Evolutionary conservation across 2,797 vertebrate genomes (phyloP).

Genomic region (Monodelphis domestica): DNA sequence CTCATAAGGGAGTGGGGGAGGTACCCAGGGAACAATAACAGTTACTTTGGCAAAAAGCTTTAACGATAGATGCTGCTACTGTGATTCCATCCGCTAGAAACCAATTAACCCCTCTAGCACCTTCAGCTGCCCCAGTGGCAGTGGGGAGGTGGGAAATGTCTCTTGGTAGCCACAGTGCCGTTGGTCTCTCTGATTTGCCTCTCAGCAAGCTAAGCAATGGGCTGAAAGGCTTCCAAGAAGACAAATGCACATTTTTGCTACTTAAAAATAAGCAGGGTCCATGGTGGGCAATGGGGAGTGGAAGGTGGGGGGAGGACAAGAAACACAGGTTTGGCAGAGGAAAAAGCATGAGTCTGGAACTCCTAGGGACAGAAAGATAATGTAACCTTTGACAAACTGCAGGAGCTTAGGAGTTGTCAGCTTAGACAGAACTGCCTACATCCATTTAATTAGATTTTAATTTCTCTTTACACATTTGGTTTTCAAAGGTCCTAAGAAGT

Average conservation of each 20-base stretch:
- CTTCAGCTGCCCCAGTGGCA: not conserved
- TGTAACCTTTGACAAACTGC: constrained; percentile 80
- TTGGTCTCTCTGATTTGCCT: not conserved
- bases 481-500: constrained; percentile 80
- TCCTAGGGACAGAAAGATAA: constrained; percentile 68
- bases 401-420: constrained; percentile 77
- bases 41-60: constrained; percentile 61
- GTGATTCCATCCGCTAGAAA: constrained; percentile 66
- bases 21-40: constrained; percentile 63
- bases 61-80: constrained; percentile 58
- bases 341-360: not conserved
- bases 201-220: constrained; percentile 1
- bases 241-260: constrained; percentile 13
- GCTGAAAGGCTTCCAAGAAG: not conserved
- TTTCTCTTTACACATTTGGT: constrained; percentile 82
- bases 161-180: not conserved
- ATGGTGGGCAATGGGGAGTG: not conserved
- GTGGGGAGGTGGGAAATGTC: constrained; percentile 3
- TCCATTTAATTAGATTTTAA: constrained; percentile 84
- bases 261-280: not conserved
- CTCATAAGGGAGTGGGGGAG: constrained; percentile 57
- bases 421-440: constrained; percentile 72
- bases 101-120: constrained; percentile 61
- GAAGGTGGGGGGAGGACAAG: not conserved
- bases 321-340: not conserved